A percentile compares a stretch with the other conserved stretches of the same genome.
phyloP scores from a whole-genome alignment of 30 jellyfish, hydroid and myxozoan genomes.

The Catostylus mosaicus region DNA sequence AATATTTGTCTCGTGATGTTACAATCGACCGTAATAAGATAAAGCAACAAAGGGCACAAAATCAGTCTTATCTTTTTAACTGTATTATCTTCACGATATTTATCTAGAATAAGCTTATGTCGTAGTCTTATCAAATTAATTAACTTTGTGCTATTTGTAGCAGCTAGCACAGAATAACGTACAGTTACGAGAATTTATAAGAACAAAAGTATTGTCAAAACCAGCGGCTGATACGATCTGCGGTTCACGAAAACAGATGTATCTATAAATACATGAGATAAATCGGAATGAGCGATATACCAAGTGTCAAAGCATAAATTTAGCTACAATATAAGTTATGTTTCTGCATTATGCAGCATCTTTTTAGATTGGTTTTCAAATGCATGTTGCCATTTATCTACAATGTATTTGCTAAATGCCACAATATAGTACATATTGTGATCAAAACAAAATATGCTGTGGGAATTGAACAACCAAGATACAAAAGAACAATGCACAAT shows the following conservation, averaged over 20 bases:
- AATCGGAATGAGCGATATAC: background rate
- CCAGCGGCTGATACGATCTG: background rate
- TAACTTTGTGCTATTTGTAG: slow-evolving; percentile 11
- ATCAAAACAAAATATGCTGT: too few relatives aligned
- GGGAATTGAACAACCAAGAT: too few relatives aligned
- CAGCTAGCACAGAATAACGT: background rate
- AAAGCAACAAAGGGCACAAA: background rate
- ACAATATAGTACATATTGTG: too few relatives aligned
- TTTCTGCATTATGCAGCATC: background rate
- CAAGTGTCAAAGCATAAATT: background rate
- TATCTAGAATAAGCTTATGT: background rate
- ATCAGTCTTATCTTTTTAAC: background rate
- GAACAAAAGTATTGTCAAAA: background rate
- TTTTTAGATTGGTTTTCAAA: too few relatives aligned
- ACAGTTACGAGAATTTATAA: background rate
- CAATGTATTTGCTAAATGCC: too few relatives aligned
- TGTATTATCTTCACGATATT: background rate
- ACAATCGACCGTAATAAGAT: slow-evolving; percentile 9
- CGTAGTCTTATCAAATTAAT: slow-evolving; percentile 2
- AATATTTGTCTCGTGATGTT: background rate
- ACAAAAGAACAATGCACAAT: too few relatives aligned
- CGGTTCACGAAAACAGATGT: background rate
- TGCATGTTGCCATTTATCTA: too few relatives aligned
- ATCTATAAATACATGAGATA: too few relatives aligned
- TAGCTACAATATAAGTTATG: background rate